phyloP scores from a whole-genome alignment of 2,797 vertebrate species.

The Crenichthys baileyi region DNA sequence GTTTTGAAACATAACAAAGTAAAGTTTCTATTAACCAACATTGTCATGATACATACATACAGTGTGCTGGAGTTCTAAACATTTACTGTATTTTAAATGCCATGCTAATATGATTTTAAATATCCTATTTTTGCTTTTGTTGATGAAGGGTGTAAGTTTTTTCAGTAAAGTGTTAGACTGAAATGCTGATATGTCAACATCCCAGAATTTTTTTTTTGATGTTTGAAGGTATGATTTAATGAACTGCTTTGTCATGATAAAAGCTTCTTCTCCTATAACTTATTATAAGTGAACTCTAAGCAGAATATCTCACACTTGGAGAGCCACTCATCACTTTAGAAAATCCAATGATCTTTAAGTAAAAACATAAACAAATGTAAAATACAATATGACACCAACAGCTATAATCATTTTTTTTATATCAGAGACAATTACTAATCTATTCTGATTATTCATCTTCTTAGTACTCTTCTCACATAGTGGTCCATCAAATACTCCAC shows the following conservation, averaged over 20 bases:
- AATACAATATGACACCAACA: not conserved
- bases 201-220: constrained; percentile 26
- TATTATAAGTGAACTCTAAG: constrained; percentile 12
- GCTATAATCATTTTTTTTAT: not conserved
- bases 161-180: constrained; percentile 42
- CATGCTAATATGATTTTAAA: constrained; percentile 49
- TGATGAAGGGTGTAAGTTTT: constrained; percentile 29
- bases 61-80: constrained; percentile 24
- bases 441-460: not conserved
- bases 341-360: not conserved
- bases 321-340: not conserved
- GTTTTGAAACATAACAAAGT: constrained; percentile 34
- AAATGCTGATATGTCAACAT: constrained; percentile 27
- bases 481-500: constrained; percentile 35
- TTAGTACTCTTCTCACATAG: constrained; percentile 37
- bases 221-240: constrained; percentile 30
- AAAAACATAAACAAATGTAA: not conserved
- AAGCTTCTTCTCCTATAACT: constrained; percentile 10
- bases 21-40: constrained; percentile 22
- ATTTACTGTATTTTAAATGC: constrained; percentile 21
- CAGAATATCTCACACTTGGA: not conserved
- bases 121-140: constrained; percentile 22
- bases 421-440: not conserved
- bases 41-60: constrained; percentile 28
- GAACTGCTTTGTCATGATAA: not conserved